Base-by-base conservation (phyloP, 2,888 invertebrate species). In the Plebejus argus region DNA sequence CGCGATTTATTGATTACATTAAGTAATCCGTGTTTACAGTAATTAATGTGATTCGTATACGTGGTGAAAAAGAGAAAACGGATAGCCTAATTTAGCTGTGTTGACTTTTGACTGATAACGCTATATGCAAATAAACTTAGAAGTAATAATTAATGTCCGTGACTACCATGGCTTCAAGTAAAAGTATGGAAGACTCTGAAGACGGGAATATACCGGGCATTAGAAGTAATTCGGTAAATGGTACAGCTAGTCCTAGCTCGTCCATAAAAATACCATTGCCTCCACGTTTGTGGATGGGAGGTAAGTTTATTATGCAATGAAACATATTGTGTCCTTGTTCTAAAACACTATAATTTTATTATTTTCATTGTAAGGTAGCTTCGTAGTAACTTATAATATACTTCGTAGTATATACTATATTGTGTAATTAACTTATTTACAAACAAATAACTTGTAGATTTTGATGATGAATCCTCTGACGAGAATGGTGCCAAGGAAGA, bases 261-360 rank as follows among this genome's bases (percentile, higher is more conserved):
- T 85, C 89, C 76, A 88, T 93, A 87, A 94, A 92, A 88, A 92
- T 94, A 89, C 94, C 94, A 84, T 88, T 94, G 84, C 94, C 94
- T 81, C 94, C 94, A 83, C 90, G 92, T 84, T 86, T 91, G 83
- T 93, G 92, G 92, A 90, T 92, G 79, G 92, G 93, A 88, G 94
- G 94, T 93, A 84, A 88, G 84, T 61, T 79, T 80, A 83, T 81
- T 83, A 83, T 83, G 82, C 83, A 81, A 83, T 79, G 75, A 66
- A 81, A 83, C 81, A 82, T 82, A 82, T n/a, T n/a, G n/a, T 82
- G 81, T 77, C 76, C 70, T 76, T 70, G 66, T 53, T 12, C 56
- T 18, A 45, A 66, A 70, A 72, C 45, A 76, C 66, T 15, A 53
- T 49, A 5, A 10, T 49, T 20, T 7, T 53, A 3, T 1, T 74